These are phyloP conservation scores for Drosophila obscura DNA, from an alignment of 1,140 invertebrate species.

Conservation along the genomic window DNA sequence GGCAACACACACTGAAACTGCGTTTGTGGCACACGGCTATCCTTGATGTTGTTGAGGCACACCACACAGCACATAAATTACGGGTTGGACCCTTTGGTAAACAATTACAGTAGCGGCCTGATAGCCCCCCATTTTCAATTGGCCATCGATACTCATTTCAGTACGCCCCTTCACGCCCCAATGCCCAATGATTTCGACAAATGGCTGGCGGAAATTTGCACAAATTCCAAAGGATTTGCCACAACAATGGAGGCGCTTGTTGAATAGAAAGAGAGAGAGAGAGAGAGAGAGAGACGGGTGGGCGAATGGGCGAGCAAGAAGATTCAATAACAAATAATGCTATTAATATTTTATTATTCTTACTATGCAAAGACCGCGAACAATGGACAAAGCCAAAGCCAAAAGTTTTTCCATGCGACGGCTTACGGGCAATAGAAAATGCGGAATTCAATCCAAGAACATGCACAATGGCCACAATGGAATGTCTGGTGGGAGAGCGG, in stretches of 20 bases:
- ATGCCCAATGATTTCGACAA: slow-evolving; percentile 56
- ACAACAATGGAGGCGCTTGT: slow-evolving; percentile 1
- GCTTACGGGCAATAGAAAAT: slow-evolving; percentile 63
- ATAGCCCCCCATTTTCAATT: slow-evolving; percentile 40
- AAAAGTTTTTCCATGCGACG: slow-evolving; percentile 46
- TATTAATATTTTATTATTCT: slow-evolving; percentile 79
- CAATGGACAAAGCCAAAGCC: slow-evolving; percentile 33
- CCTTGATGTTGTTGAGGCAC: no score
- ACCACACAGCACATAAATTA: background rate
- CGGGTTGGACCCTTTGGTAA: slow-evolving; percentile 18
- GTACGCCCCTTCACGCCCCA: slow-evolving; percentile 28
- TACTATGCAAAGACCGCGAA: slow-evolving; percentile 68
- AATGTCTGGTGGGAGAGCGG: background rate
- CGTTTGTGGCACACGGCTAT: background rate
- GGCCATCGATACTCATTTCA: slow-evolving; percentile 43
- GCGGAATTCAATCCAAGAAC: slow-evolving; percentile 54
- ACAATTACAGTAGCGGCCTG: slow-evolving; percentile 21
- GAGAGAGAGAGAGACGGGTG: no score
- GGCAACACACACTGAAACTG: no score
- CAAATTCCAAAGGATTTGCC: slow-evolving; percentile 60
- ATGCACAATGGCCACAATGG: slow-evolving; percentile 49
- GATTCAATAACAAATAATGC: slow-evolving; percentile 64
- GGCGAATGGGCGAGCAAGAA: slow-evolving; percentile 9
- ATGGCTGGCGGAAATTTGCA: slow-evolving; percentile 66
- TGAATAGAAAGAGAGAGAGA: slow-evolving; percentile 27